Percentiles rank a stretch among this genome's conserved stretches.
Evolutionary conservation across 2,113 vertebrate species (phyloP).

Genomic region (Saguinus midas): DNA sequence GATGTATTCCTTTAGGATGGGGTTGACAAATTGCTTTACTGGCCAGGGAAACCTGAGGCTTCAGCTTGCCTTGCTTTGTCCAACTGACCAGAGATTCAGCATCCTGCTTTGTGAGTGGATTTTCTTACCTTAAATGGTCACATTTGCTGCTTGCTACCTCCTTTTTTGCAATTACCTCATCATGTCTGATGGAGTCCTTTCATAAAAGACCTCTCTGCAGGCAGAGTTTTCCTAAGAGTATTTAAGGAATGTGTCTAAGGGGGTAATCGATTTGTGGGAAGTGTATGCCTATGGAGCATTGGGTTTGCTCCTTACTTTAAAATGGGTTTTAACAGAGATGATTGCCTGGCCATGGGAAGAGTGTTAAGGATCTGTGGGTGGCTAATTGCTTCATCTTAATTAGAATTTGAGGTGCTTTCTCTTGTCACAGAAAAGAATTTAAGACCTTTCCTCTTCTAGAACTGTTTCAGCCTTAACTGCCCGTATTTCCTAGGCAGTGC

Average conservation of each 20-base stretch:
- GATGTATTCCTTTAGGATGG: background rate
- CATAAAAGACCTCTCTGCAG: background rate
- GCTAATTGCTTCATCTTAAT: conserved; percentile 69
- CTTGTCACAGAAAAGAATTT: conserved; percentile 41
- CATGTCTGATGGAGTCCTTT: background rate
- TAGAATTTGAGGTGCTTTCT: conserved; percentile 62
- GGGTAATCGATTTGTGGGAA: conserved; percentile 42
- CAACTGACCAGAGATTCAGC: background rate
- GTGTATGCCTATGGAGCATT: background rate
- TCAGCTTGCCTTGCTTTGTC: background rate
- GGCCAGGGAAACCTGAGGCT: background rate
- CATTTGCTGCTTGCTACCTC: background rate
- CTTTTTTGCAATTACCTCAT: background rate
- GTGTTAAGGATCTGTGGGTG: conserved; percentile 47
- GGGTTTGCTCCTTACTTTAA: conserved; percentile 56
- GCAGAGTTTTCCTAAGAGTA: background rate
- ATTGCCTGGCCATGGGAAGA: conserved; percentile 52
- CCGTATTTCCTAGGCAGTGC: background rate
- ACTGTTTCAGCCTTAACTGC: background rate
- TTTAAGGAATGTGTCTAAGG: background rate
- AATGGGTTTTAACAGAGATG: conserved; percentile 60
- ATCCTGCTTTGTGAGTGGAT: background rate
- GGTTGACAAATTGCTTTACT: background rate
- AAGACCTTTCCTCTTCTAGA: conserved; percentile 24
- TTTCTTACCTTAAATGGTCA: background rate